These are phyloP conservation scores for Parnassius mnemosyne DNA, from an alignment of 2,888 invertebrate species.

Conservation along the genomic window DNA sequence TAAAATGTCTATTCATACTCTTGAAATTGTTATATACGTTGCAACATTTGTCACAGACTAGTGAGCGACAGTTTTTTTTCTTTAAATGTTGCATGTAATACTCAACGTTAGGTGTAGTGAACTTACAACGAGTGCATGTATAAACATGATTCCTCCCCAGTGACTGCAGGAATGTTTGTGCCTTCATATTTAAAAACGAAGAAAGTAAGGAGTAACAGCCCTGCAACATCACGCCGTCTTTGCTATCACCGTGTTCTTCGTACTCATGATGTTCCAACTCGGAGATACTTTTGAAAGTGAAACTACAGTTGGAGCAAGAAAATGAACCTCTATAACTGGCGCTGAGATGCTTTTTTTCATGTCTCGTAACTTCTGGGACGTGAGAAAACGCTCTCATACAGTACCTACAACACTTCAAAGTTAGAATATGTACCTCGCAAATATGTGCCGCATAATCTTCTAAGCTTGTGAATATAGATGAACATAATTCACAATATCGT, in stretches of 20 bases:
- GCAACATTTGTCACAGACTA: slow-evolving; percentile 48
- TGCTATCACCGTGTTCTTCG: slow-evolving; percentile 31
- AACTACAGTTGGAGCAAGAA: slow-evolving; percentile 53
- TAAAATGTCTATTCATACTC: slow-evolving; percentile 38
- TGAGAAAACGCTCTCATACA: slow-evolving; percentile 52
- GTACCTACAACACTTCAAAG: slow-evolving; percentile 44
- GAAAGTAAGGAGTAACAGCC: slow-evolving; percentile 46
- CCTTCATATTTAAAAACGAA: slow-evolving; percentile 49
- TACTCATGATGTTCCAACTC: slow-evolving; percentile 48
- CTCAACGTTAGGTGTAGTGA: slow-evolving; percentile 28
- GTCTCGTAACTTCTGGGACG: slow-evolving; percentile 31
- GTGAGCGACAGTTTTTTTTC: slow-evolving; percentile 35
- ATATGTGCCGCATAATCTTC: slow-evolving; percentile 52
- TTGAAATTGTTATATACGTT: slow-evolving; percentile 39
- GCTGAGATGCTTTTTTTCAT: slow-evolving; percentile 47
- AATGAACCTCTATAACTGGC: slow-evolving; percentile 26
- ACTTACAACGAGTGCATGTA: slow-evolving; percentile 44
- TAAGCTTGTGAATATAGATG: slow-evolving; percentile 35
- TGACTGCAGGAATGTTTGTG: slow-evolving; percentile 39
- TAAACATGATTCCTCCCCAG: slow-evolving; percentile 14
- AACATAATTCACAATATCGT: slow-evolving; percentile 51
- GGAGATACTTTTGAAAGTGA: slow-evolving; percentile 33
- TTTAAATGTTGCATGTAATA: slow-evolving; percentile 48
- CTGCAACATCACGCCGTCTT: slow-evolving; percentile 47
- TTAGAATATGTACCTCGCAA: slow-evolving; percentile 44